Conservation (phyloP, 1,140 invertebrate genomes). For the Diorhabda sublineata region DNA sequence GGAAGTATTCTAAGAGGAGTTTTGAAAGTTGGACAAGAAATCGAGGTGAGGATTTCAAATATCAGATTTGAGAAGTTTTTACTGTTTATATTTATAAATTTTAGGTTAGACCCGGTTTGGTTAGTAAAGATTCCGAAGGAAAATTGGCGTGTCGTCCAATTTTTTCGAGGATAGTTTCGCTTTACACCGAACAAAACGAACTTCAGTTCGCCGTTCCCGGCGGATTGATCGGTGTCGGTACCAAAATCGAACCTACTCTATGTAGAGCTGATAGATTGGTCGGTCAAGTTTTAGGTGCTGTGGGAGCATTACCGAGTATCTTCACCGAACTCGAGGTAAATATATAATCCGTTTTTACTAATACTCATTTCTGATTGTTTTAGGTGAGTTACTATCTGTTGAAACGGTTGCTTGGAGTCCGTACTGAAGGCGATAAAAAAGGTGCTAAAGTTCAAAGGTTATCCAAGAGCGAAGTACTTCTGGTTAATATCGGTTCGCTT, state of each 20-base stretch:
- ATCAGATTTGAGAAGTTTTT: neutral
- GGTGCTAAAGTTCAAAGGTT: conserved; percentile 94
- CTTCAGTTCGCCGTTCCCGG: conserved; percentile 98
- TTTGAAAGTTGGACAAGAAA: conserved; percentile 75
- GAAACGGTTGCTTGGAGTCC: conserved; percentile 90
- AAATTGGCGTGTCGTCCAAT: conserved; percentile 95
- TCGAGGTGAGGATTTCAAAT: conserved; percentile 50
- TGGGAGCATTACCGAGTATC: conserved; percentile 93
- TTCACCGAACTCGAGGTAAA: conserved; percentile 91
- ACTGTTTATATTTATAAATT: conserved; percentile 6
- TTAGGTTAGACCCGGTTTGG: conserved; percentile 91
- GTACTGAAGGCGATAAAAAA: conserved; percentile 98
- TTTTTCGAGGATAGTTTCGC: conserved; percentile 94
- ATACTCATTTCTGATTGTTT: neutral
- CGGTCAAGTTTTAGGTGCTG: conserved; percentile 96
- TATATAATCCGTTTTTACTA: conserved; percentile 2
- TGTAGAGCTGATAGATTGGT: conserved; percentile 97
- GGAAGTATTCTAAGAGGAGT: conserved; percentile 96
- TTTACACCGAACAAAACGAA: conserved; percentile 98
- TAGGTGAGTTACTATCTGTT: conserved; percentile 91
- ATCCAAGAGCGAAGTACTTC: conserved; percentile 81
- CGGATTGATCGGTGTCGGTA: conserved; percentile 97
- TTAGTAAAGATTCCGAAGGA: conserved; percentile 94
- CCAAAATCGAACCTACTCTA: conserved; percentile 97
- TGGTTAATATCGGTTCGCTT: conserved; percentile 98